Conservation (phyloP, 2,797 vertebrate genomes). For the Acipenser ruthenus region DNA sequence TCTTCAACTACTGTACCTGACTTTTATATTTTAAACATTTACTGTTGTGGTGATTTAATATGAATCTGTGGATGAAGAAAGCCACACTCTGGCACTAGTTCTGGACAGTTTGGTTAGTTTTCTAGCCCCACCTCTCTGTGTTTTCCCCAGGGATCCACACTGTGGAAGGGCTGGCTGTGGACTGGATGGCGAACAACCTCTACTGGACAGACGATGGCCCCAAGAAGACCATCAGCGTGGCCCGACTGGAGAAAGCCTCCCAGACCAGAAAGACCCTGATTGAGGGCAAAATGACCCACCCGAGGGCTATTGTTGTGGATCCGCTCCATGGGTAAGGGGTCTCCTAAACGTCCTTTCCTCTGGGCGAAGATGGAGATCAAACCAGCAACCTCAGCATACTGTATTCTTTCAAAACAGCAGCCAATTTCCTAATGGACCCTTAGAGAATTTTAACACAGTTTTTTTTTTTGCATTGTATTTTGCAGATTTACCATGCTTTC, state of each 20-base stretch:
- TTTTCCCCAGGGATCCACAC: conserved; percentile 82
- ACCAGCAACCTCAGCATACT: no score
- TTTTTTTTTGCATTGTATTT: no score
- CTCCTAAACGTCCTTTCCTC: no score
- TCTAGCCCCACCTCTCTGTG: not conserved
- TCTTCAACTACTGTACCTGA: no score
- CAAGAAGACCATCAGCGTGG: conserved; percentile 93
- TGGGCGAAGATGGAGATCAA: no score
- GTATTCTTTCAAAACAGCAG: no score
- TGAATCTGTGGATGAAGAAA: no score
- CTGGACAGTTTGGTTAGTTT: no score
- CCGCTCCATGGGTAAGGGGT: conserved; percentile 79
- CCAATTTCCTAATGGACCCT: not conserved
- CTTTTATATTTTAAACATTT: no score
- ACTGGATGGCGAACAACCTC: conserved; percentile 96
- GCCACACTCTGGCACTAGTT: no score
- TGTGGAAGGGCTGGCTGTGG: conserved; percentile 90
- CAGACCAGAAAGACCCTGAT: conserved; percentile 90
- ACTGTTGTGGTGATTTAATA: no score
- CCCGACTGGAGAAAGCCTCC: conserved; percentile 86
- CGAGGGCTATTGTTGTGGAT: conserved; percentile 90
- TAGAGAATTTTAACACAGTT: not conserved
- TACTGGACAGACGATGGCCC: conserved; percentile 97
- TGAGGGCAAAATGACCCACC: conserved; percentile 94
- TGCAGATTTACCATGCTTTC: no score